Evolutionary conservation across 2,113 vertebrate genomes (phyloP).

Genomic region (Ophiodon elongatus): DNA sequence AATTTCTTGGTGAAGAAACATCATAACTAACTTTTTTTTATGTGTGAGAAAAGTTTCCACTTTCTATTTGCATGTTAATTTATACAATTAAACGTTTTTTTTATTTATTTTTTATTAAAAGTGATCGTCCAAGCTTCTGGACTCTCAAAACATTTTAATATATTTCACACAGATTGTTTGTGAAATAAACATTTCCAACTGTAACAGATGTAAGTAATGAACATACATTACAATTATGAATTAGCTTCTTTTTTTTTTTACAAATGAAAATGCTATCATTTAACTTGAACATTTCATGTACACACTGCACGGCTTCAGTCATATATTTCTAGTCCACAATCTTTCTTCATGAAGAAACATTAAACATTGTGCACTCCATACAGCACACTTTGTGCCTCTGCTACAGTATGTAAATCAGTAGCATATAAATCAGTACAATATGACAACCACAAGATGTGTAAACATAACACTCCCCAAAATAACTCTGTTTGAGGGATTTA

Average conservation of each 20-base stretch:
- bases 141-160: constrained; percentile 35
- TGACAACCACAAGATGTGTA: constrained; percentile 32
- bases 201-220: constrained; percentile 9
- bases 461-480: constrained; percentile 14
- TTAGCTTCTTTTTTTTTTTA: background rate
- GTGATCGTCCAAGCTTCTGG: background rate
- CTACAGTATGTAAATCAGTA: constrained; percentile 7
- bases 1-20: constrained; percentile 10
- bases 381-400: constrained; percentile 8
- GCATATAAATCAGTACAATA: constrained; percentile 9
- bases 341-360: constrained; percentile 29
- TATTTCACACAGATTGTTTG: constrained; percentile 18
- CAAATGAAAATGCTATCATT: constrained; percentile 12
- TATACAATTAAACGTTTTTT: constrained; percentile 5
- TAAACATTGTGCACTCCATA: constrained; percentile 5
- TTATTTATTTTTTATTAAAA: background rate
- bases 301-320: background rate
- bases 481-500: constrained; percentile 19
- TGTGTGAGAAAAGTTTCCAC: background rate
- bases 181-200: constrained; percentile 19
- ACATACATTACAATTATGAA: constrained; percentile 24
- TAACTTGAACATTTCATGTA: constrained; percentile 14
- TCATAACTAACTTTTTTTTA: background rate
- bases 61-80: background rate
- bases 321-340: background rate